Conservation (phyloP, 1,140 invertebrate genomes). For the Sesamia nonagrioides region DNA sequence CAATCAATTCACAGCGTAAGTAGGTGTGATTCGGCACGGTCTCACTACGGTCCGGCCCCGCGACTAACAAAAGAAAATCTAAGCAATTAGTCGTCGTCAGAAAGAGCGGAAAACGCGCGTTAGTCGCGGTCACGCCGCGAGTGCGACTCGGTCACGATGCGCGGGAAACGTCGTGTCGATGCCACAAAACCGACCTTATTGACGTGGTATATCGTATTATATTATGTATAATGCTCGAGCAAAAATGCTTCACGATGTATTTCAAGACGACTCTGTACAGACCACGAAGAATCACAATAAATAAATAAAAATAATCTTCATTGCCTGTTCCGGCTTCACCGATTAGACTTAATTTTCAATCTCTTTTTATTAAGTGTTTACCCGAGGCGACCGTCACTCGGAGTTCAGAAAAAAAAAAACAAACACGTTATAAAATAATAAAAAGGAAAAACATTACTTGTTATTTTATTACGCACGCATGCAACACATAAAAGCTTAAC, state of each 20-base stretch:
- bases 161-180: constrained; percentile 22
- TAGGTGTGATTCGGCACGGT: constrained; percentile 85
- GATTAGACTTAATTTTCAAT: constrained; percentile 58
- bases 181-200: constrained; percentile 63
- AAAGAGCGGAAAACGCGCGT: constrained; percentile 86
- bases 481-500: constrained; percentile 67
- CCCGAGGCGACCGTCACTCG: constrained; percentile 61
- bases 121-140: constrained; percentile 82
- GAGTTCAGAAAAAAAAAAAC: constrained; percentile 60
- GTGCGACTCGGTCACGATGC: constrained; percentile 73
- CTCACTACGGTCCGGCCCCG: constrained; percentile 76
- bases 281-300: constrained; percentile 54
- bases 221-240: background rate
- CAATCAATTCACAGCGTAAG: constrained; percentile 86
- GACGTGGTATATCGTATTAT: constrained; percentile 29
- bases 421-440: constrained; percentile 55
- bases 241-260: background rate
- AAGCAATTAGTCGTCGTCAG: constrained; percentile 87
- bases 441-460: constrained; percentile 66
- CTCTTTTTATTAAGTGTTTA: constrained; percentile 69
- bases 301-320: constrained; percentile 44
- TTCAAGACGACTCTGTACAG: background rate
- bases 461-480: constrained; percentile 70
- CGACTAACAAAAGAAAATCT: constrained; percentile 87
- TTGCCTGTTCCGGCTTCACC: constrained; percentile 50